These are phyloP conservation scores for Venustaconcha ellipsiformis DNA, from an alignment of 1,140 invertebrate species.

Conservation along the genomic window DNA sequence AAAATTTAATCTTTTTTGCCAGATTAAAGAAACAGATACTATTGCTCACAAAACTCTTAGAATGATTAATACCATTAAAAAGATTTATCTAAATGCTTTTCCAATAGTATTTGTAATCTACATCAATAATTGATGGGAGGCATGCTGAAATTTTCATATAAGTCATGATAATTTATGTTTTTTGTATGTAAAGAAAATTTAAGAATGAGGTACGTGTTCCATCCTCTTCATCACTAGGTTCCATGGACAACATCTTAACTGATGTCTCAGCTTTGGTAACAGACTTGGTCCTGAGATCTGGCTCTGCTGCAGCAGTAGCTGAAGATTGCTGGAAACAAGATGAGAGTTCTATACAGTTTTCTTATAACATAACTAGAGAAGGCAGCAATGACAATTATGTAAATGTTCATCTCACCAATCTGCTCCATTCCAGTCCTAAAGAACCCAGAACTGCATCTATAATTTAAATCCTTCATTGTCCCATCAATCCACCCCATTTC, in stretches of 20 bases:
- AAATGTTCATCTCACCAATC: background rate
- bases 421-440: background rate
- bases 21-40: no score
- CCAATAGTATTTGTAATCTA: no score
- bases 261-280: slow-evolving; percentile 7
- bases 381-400: background rate
- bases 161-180: background rate
- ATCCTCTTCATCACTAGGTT: slow-evolving; percentile 59
- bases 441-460: no score
- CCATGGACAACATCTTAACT: slow-evolving; percentile 43
- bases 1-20: no score
- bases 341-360: background rate
- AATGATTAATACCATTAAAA: no score
- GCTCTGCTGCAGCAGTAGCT: slow-evolving; percentile 7
- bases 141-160: background rate
- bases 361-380: slow-evolving; percentile 1
- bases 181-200: background rate
- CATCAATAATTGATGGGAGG: background rate
- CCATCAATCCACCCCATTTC: no score
- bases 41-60: no score
- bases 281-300: background rate
- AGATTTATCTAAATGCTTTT: no score
- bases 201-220: slow-evolving; percentile 2
- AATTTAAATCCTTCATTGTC: no score
- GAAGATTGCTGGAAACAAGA: background rate